Evolutionary conservation across 2,113 vertebrate species (phyloP).

Genomic region (Paradisaea rubra): DNA sequence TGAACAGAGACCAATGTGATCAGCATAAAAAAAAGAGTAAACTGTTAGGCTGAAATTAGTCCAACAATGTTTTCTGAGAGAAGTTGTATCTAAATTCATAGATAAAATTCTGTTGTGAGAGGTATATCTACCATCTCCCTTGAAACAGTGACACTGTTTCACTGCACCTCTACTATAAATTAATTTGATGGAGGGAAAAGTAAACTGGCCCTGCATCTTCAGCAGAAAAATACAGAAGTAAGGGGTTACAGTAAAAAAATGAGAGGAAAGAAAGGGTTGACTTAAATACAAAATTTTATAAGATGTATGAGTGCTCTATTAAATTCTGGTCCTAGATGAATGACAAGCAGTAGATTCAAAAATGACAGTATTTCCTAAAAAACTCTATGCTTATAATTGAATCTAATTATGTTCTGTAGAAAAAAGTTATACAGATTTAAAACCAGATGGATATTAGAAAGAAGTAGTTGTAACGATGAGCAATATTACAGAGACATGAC

Average conservation of each 20-base stretch:
- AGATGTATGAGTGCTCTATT: background rate
- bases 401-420: background rate
- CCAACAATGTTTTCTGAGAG: background rate
- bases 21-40: background rate
- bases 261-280: background rate
- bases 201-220: background rate
- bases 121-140: background rate
- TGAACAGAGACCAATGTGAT: background rate
- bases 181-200: background rate
- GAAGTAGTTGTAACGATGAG: background rate
- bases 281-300: background rate
- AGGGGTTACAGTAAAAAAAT: background rate
- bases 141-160: background rate
- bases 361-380: background rate
- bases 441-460: background rate
- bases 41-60: background rate
- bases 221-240: background rate
- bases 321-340: background rate
- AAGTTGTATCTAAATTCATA: background rate
- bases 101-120: background rate
- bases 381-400: background rate
- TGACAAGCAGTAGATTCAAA: slow-evolving; percentile 20
- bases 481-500: background rate
- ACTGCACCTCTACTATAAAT: background rate
- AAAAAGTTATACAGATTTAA: background rate